These are phyloP conservation scores for Ectemnius continuus DNA, from an alignment of 2,888 invertebrate genomes.

Conservation along the genomic window DNA sequence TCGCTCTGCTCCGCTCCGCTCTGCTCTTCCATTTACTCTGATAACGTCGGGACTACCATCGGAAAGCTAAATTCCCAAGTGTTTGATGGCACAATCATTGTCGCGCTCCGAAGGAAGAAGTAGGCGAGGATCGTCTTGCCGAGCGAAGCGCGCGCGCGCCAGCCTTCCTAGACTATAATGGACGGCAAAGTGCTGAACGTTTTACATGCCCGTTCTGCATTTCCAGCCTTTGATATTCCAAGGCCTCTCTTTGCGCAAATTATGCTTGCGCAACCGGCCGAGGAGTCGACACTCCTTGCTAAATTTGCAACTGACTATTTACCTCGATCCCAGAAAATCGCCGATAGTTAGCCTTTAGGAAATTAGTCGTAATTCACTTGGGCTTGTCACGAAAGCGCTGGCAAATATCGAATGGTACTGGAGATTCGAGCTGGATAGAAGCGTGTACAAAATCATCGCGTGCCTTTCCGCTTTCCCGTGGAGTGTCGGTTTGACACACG, in stretches of 20 bases:
- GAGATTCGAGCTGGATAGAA: too few species aligned
- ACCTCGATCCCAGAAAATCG: too few species aligned
- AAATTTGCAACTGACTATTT: neutral
- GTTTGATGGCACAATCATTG: constrained; percentile 10
- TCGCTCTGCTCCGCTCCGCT: constrained; percentile 9
- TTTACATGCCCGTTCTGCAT: constrained; percentile 35
- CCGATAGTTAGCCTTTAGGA: too few species aligned
- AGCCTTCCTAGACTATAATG: too few species aligned
- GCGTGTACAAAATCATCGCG: neutral
- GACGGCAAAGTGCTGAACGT: constrained; percentile 14
- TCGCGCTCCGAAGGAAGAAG: too few species aligned
- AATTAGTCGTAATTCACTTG: too few species aligned
- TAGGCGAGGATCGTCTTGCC: too few species aligned
- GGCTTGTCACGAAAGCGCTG: too few species aligned
- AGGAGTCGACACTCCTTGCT: constrained; percentile 16
- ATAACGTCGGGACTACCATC: neutral
- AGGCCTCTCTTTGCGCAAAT: constrained; percentile 37
- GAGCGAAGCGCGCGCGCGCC: too few species aligned
- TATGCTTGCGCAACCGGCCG: constrained; percentile 4
- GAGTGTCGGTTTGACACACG: constrained; percentile 32
- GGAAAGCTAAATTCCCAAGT: constrained; percentile 14
- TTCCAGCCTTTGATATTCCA: constrained; percentile 45
- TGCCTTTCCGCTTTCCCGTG: constrained; percentile 43
- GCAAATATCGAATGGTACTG: too few species aligned
- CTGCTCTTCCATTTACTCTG: constrained; percentile 11